Evolutionary conservation across 2,888 invertebrate species (phyloP), one percentile per base, ranked within the genome.

Genomic region (Brachyopa scutellaris): DNA sequence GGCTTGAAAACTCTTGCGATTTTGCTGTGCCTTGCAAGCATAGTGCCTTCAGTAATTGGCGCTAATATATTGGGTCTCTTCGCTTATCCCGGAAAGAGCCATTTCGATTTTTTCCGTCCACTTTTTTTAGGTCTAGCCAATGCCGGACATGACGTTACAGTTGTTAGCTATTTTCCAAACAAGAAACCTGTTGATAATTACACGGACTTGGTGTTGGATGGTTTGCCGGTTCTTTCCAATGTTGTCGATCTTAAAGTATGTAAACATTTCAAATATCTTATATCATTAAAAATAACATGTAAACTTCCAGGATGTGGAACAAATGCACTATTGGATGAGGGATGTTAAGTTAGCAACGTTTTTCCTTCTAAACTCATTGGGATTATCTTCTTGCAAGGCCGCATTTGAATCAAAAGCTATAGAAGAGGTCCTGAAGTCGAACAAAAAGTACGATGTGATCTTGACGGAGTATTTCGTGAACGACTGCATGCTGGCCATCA

Each of bases 391-490:
- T n/a, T 89, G 89, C 66, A 69, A 86, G 19, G 84, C 84, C 21
- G 86, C 87, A 0, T 33, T 89, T 13, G 84, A 87, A n/a, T 88
- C 90, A 0, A 84, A 88, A 0, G 85, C 86, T 3, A 85, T 88
- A 9, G 61, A 74, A 3, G 62, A 85, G 8, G 67, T 88, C 0
- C 49, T 88, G 4, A 55, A 57, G 2, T 84, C 85, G 0, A 89
- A 91, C 76, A 88, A 90, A 1, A 92, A 92, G 45, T 95, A 92
- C 84, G 95, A 95, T 87, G 87, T 95, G 0, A 90, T 94, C 2
- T 88, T 95, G 0, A 90, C 93, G 19, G 95, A 95, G 88, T 92
- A 92, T 49, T 95, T 95, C 87, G 93, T 93, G 85, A 93, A 92
- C 66, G 94, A 95, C 85, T 95, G 95, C 87, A 93, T 93, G 86